Evolutionary conservation across 2,888 invertebrate species (phyloP), one percentile per base, ranked within the genome.

Genomic region (Gasteruption jaculator): DNA sequence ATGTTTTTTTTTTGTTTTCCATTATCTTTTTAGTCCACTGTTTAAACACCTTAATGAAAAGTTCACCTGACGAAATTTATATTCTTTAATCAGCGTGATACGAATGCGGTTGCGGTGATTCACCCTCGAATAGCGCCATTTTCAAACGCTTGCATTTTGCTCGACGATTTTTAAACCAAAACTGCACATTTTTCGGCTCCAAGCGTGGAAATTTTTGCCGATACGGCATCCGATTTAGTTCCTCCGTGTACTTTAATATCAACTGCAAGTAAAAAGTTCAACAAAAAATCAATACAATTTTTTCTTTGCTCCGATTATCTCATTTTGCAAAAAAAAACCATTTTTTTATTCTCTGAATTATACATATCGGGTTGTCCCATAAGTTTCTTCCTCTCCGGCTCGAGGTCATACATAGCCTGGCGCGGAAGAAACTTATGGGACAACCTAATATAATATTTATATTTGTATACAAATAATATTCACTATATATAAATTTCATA

Each of bases 81-180:
- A n/a, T n/a, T n/a, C n/a, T n/a, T n/a, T 68, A 71, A 48, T 71
- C 70, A 35, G 68, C 67, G 50, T 71, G 70, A 51, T 68, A 71
- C 33, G 70, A 63, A 58, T 72, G 71, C 30, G 68, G 61, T 21
- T 80, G 78, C 2, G 81, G 77, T n/a, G 81, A 77, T 38, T 81
- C 79, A 27, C 78, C 80, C 63, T 90, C 90, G 64, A 88, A 90
- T 29, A 90, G 72, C 0, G 90, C 87, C 88, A 91, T 90, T 73
- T 92, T 91, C 63, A 96, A 77, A 45, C 97, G 80, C 75, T 99
- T 99, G 73, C 94, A 94, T 74, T 99, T 99, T 56, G 99, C 99
- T 43, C 99, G 80, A 29, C 97, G 85, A 70, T 99, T 99, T 73
- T 96, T 96, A 74, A 96, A 99, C 99, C 99, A 99, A 71, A 99